phyloP scores from a whole-genome alignment of 2,797 vertebrate species.

The Sebastes iracundus region DNA sequence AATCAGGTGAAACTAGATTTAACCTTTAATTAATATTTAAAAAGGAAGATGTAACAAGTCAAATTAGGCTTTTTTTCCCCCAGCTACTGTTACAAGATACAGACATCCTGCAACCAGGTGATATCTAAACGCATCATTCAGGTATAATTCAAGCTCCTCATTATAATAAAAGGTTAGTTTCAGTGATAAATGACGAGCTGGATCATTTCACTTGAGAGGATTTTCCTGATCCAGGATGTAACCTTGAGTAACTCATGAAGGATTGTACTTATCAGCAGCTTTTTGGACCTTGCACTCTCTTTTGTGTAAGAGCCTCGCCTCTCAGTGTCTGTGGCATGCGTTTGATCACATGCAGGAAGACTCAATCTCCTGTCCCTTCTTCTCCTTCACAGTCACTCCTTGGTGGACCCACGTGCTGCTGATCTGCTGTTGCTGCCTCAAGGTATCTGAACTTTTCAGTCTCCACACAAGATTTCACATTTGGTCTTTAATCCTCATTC shows the following conservation, averaged over 20 bases:
- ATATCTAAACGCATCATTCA: not conserved
- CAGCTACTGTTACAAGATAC: not conserved
- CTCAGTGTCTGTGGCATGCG: conserved; percentile 16
- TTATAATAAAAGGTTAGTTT: not conserved
- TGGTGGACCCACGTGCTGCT: conserved; percentile 41
- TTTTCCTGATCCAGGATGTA: conserved; percentile 24
- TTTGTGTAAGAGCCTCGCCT: conserved; percentile 50
- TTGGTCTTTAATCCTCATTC: not conserved
- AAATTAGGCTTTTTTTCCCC: not conserved
- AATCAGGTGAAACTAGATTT: not conserved
- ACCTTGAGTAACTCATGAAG: conserved; percentile 62
- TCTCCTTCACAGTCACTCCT: conserved; percentile 25
- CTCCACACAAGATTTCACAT: not conserved
- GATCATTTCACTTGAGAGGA: not conserved
- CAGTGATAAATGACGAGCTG: not conserved
- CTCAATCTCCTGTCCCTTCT: conserved; percentile 34
- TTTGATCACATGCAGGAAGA: conserved; percentile 53
- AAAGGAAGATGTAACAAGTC: not conserved
- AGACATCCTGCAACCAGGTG: not conserved
- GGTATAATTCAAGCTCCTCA: not conserved
- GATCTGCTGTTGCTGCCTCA: conserved; percentile 15
- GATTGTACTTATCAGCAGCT: conserved; percentile 72
- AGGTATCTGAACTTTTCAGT: conserved; percentile 48
- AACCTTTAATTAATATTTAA: not conserved
- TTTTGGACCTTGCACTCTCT: conserved; percentile 76